Conservation (phyloP, 2,797 vertebrate species). For the Chiloscyllium punctatum region DNA sequence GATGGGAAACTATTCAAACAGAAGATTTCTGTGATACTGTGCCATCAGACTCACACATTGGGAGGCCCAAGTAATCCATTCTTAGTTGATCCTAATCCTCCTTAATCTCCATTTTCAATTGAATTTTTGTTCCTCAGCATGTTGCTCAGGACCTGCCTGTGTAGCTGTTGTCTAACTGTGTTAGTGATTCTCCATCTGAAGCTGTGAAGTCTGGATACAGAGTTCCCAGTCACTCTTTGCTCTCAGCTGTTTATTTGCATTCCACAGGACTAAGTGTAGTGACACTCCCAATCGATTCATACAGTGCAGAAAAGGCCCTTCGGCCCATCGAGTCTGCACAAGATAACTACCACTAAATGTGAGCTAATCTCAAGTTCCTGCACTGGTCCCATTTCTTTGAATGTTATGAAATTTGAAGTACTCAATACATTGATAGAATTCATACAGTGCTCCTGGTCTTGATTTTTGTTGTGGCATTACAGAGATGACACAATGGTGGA, state of each 20-base stretch:
- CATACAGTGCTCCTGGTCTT: too few relatives aligned
- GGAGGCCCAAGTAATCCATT: neutral
- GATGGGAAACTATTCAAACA: neutral
- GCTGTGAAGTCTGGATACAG: neutral
- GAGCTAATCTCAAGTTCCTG: too few relatives aligned
- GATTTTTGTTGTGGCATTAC: neutral
- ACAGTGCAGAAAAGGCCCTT: too few relatives aligned
- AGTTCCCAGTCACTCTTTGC: neutral
- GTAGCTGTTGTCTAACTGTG: neutral
- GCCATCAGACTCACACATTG: neutral
- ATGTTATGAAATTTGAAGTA: too few relatives aligned
- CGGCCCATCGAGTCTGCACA: too few relatives aligned
- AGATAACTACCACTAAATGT: too few relatives aligned
- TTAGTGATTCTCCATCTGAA: neutral
- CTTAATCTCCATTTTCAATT: neutral
- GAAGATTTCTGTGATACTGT: neutral
- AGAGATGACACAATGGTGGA: neutral
- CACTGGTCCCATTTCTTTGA: too few relatives aligned
- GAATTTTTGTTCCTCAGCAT: neutral
- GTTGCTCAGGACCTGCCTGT: neutral
- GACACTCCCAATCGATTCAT: neutral
- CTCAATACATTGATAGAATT: too few relatives aligned
- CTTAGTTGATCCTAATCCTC: neutral
- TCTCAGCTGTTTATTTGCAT: neutral
- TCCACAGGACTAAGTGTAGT: neutral